Evolutionary conservation across 2,797 vertebrate species (phyloP).

Genomic region (Urophycis tenuis): DNA sequence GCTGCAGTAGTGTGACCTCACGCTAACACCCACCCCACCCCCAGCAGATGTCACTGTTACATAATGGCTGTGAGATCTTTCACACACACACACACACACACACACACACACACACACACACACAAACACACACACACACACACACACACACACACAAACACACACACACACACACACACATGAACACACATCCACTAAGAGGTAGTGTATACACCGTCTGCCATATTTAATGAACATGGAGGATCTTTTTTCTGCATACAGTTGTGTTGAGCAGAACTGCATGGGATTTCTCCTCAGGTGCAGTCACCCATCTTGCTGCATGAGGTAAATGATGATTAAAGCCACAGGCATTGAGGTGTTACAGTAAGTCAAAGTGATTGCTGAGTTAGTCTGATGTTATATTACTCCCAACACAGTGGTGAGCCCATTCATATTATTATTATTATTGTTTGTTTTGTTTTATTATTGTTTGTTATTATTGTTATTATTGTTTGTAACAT

Average conservation of each 20-base stretch:
- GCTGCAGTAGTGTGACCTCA: slow-evolving; percentile 7
- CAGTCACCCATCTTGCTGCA: background rate
- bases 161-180: background rate
- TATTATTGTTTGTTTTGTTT: background rate
- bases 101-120: slow-evolving; percentile 7
- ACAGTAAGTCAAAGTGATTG: background rate
- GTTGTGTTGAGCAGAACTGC: background rate
- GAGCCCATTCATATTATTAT: background rate
- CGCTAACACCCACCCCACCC: slow-evolving; percentile 26
- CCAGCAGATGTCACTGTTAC: slow-evolving; percentile 54
- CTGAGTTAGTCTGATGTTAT: background rate
- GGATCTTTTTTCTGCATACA: background rate
- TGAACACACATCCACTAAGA: background rate
- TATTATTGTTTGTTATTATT: too few relatives aligned
- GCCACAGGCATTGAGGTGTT: background rate
- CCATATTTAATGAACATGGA: background rate
- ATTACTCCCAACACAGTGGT: background rate
- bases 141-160: slow-evolving; percentile 9
- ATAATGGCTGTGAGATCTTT: slow-evolving; percentile 37
- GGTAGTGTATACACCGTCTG: too few relatives aligned
- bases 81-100: background rate
- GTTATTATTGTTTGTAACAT: background rate
- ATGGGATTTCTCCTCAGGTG: background rate
- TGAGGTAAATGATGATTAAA: background rate
- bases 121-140: slow-evolving; percentile 1